A percentile compares a stretch with the other conserved stretches of the same genome.
Evolutionary conservation across 2,113 vertebrate species (phyloP).

Genomic region (Siniperca chuatsi): DNA sequence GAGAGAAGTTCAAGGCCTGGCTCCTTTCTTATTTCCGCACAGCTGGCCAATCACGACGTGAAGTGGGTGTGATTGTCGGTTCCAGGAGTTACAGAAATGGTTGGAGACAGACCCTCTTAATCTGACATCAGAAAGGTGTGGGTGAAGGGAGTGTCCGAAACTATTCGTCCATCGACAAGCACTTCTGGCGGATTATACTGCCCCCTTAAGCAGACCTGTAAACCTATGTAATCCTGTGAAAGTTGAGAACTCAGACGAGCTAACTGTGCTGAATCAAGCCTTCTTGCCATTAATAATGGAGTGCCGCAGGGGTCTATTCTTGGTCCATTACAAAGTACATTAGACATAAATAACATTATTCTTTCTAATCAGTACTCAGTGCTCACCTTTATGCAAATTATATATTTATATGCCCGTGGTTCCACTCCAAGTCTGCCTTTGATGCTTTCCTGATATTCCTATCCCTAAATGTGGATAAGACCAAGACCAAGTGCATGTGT

Average conservation of each 20-base stretch:
- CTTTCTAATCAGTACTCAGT: not conserved
- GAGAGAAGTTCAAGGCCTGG: not conserved
- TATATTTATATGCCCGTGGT: not conserved
- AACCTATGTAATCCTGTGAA: not conserved
- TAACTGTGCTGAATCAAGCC: not conserved
- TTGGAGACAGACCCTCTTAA: not conserved
- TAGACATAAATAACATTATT: constrained; percentile 14
- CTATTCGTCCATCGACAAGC: not conserved
- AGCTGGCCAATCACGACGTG: not conserved
- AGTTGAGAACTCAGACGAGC: not conserved
- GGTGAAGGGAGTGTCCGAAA: not conserved
- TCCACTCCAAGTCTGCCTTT: constrained; percentile 14
- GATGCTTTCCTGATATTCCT: not conserved
- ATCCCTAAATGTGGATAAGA: not conserved
- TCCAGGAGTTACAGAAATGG: not conserved
- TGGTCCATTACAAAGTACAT: not conserved
- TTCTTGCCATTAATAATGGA: not conserved
- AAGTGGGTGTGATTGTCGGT: not conserved
- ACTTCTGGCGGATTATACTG: not conserved
- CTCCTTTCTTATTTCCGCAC: not conserved
- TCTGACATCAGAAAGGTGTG: not conserved
- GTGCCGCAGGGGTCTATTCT: not conserved
- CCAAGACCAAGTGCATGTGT: not conserved
- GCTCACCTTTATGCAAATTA: not conserved
- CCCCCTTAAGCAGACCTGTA: not conserved